Evolutionary conservation across 2,113 vertebrate genomes (phyloP), one percentile per base, ranked within the genome.

Genomic region (Candoia aspera): DNA sequence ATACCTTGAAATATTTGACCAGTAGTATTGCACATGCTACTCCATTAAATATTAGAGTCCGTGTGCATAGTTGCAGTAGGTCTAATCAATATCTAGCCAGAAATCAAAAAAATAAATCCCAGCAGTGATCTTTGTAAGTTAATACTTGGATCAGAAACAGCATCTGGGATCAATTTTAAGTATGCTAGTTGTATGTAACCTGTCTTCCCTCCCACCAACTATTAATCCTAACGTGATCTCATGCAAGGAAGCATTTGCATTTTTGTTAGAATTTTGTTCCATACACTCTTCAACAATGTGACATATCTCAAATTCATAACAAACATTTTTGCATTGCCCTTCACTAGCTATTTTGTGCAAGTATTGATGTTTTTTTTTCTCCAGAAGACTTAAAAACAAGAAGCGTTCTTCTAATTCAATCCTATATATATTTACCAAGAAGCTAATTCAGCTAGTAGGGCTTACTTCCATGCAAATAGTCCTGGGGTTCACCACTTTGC

Each of bases 81-180:
- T 92, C 94, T 96, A 93, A 97, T 96, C 92, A 53, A 93, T 96
- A 96, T n/a, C 87, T 86, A 21, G 79, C 90, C 95, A 94, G 96
- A 91, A 96, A 92, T 86, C 93, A 93, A 94, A 93, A 68, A 96
- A 96, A 96, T 93, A 95, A 96, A 95, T 90, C 90, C 88, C 90
- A 68, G 6, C 83, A 86, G 88, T 46, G 92, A 94, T 87, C 29
- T 58, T 86, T 90, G 29, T 93, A 92, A 96, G 96, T 94, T 93
- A 94, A 91, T 93, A 87, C 91, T 94, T 91, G 86, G 94, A 91
- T 88, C 85, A 95, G 92, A 91, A 86, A 92, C 94, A 94, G 91
- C 93, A 95, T 90, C 96, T 95, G 96, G 97, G 97, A 92, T 59
- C n/a, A 86, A 86, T 95, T 97, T 95, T 96, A 94, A 94, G 53